phyloP scores from a whole-genome alignment of 1,140 invertebrate species.

The Zaprionus taronus region DNA sequence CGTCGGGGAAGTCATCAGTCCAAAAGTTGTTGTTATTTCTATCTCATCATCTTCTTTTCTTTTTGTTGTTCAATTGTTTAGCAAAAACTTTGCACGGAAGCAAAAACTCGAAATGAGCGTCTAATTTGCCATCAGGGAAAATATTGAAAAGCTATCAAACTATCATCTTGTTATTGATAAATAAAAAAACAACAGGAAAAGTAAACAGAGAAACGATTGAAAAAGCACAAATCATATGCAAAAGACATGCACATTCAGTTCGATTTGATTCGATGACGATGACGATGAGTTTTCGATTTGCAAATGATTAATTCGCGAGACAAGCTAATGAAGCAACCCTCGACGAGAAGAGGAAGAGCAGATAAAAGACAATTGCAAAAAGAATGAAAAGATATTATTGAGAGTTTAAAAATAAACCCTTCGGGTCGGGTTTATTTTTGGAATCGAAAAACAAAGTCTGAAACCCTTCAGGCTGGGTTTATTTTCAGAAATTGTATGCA shows the following conservation, averaged over 20 bases:
- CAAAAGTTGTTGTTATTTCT: slow-evolving; percentile 52
- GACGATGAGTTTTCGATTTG: slow-evolving; percentile 9
- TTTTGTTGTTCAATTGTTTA: slow-evolving; percentile 34
- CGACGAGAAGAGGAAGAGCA: not conserved
- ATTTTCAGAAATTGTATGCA: slow-evolving; percentile 7
- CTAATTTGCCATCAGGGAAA: slow-evolving; percentile 65
- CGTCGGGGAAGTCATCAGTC: slow-evolving; percentile 44
- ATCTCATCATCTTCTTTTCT: slow-evolving; percentile 14
- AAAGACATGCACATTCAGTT: slow-evolving; percentile 17
- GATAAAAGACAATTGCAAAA: too few species aligned
- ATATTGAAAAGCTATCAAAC: slow-evolving; percentile 69
- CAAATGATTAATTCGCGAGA: slow-evolving; percentile 1
- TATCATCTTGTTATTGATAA: slow-evolving; percentile 73
- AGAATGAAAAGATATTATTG: not conserved
- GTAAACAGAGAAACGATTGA: slow-evolving; percentile 1
- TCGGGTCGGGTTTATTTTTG: slow-evolving; percentile 16
- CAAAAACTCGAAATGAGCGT: slow-evolving; percentile 31
- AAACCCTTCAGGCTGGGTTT: slow-evolving; percentile 12
- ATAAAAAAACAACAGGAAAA: slow-evolving; percentile 16
- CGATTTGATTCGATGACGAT: not conserved
- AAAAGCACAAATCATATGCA: slow-evolving; percentile 16
- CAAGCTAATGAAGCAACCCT: not conserved
- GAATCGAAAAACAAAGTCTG: not conserved
- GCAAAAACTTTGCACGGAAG: slow-evolving; percentile 53
- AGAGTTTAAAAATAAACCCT: not conserved